Conservation (phyloP, 2,113 vertebrate species). For the human (Homo sapiens) region GRCh38 chr4:108465501-108466000, state of each 20-base stretch:
- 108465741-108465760: not conserved
- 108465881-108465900: not conserved
- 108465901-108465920: not conserved
- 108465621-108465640: not conserved
- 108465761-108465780: not conserved
- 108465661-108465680: not conserved
- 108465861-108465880: not conserved
- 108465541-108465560: not conserved
- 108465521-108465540: not conserved
- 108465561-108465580: not conserved
- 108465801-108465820: constrained; percentile 1
- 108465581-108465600: not conserved
- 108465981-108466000: constrained; percentile 38
- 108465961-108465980: constrained; percentile 25
- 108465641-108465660: not conserved
- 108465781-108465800: not conserved
- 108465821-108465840: not conserved
- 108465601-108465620: not conserved
- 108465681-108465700: not conserved
- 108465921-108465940: constrained; percentile 15
- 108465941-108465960: constrained; percentile 47
- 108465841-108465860: not conserved
- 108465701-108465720: not conserved
- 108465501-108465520: not conserved
- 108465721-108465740: not conserved